These are phyloP conservation scores for Meganola albula DNA, from an alignment of 2,888 invertebrate genomes.

Conservation along the genomic window DNA sequence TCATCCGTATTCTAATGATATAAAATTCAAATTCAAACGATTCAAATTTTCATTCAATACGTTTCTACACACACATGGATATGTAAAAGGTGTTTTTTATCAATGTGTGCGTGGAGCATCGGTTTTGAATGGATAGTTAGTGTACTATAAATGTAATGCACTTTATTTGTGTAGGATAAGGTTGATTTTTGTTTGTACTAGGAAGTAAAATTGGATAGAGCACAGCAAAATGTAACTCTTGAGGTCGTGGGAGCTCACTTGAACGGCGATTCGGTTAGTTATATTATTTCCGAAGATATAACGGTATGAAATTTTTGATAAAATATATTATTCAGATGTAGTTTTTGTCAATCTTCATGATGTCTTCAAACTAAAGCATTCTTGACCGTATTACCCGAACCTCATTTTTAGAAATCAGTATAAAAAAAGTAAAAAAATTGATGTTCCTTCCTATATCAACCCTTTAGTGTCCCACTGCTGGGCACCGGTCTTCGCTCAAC, in stretches of 20 bases:
- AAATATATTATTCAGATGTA: constrained; percentile 25
- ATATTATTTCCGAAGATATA: constrained; percentile 55
- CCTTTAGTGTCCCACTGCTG: no score
- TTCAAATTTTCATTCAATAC: constrained; percentile 32
- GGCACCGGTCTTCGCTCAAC: no score
- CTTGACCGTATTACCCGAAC: no score
- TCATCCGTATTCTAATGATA: constrained; percentile 29
- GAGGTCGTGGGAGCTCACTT: constrained; percentile 69
- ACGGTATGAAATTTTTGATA: constrained; percentile 67
- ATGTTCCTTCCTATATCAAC: no score
- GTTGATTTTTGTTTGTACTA: constrained; percentile 45
- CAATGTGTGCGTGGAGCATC: constrained; percentile 55
- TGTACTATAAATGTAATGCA: constrained; percentile 34
- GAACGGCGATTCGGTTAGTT: constrained; percentile 63
- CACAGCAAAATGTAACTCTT: constrained; percentile 65
- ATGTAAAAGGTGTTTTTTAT: constrained; percentile 47
- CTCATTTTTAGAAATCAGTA: no score
- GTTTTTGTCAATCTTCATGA: not conserved
- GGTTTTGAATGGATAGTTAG: constrained; percentile 59
- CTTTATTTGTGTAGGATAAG: constrained; percentile 33
- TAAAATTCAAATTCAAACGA: constrained; percentile 33
- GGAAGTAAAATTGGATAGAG: constrained; percentile 72
- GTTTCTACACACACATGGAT: constrained; percentile 41
- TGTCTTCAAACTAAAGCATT: no score
- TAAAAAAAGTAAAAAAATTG: no score